A percentile compares a stretch with the other conserved stretches of the same genome.
Conservation (phyloP, 2,888 invertebrate species). For the Tridacna gigas region DNA sequence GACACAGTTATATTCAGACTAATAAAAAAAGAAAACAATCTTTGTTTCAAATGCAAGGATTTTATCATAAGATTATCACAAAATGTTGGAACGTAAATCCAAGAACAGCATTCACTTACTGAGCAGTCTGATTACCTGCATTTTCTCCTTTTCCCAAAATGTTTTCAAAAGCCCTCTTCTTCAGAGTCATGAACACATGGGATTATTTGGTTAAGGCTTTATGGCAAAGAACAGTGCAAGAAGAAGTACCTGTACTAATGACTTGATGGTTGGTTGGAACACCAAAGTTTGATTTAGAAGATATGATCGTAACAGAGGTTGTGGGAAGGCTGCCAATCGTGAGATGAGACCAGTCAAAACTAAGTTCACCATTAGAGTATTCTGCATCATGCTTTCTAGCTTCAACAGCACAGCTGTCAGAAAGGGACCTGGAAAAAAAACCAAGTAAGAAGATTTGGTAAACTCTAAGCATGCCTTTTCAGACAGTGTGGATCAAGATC, state of each 20-base stretch:
- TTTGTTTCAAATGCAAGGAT: too few relatives aligned
- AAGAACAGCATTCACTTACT: too few relatives aligned
- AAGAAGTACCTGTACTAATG: constrained; percentile 91
- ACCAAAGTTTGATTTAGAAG: constrained; percentile 93
- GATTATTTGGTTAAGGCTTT: neutral
- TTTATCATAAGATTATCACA: too few relatives aligned
- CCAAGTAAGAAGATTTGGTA: too few relatives aligned
- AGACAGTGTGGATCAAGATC: too few relatives aligned
- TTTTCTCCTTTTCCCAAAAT: neutral
- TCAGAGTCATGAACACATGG: neutral
- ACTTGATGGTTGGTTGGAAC: constrained; percentile 95
- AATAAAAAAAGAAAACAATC: too few relatives aligned
- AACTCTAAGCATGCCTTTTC: too few relatives aligned
- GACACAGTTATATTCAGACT: too few relatives aligned
- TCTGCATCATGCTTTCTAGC: constrained; percentile 92
- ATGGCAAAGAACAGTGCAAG: neutral
- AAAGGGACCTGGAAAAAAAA: constrained; percentile 88
- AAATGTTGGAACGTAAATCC: too few relatives aligned
- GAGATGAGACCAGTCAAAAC: constrained; percentile 94
- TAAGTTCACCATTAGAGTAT: constrained; percentile 93
- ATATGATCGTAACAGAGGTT: constrained; percentile 94
- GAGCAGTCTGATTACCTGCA: neutral
- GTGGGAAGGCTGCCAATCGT: constrained; percentile 94
- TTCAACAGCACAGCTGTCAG: constrained; percentile 92
- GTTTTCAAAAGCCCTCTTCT: neutral